A percentile compares a stretch with the other conserved stretches of the same genome.
phyloP scores from a whole-genome alignment of 1,140 invertebrate genomes.

The Diorhabda elongata region DNA sequence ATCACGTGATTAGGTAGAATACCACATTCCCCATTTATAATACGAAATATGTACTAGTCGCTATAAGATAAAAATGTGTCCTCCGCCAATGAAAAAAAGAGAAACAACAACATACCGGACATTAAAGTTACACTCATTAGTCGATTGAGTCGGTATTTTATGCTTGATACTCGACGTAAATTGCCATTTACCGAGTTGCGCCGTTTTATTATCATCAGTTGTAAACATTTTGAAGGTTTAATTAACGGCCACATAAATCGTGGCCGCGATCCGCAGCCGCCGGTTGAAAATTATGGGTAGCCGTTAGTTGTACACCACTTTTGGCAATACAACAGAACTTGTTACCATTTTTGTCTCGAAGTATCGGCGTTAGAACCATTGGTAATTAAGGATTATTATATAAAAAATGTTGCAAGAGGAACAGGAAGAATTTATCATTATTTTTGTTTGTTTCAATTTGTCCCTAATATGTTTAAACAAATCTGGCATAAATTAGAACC shows the following conservation, averaged over 20 bases:
- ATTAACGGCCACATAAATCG: constrained; percentile 32
- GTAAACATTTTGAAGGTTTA: constrained; percentile 32
- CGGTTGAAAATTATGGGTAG: constrained; percentile 11
- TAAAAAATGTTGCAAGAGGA: too few relatives aligned
- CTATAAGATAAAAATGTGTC: neutral
- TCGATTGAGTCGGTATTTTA: constrained; percentile 16
- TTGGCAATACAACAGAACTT: neutral
- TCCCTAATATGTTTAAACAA: too few relatives aligned
- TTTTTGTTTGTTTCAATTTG: too few relatives aligned
- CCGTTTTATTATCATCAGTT: constrained; percentile 25
- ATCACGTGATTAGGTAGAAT: too few relatives aligned
- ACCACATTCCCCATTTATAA: too few relatives aligned
- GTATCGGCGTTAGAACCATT: too few relatives aligned
- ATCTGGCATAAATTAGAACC: too few relatives aligned
- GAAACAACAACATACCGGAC: constrained; percentile 2
- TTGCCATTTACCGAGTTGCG: constrained; percentile 19
- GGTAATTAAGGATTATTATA: too few relatives aligned
- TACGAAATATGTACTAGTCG: too few relatives aligned
- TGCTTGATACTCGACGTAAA: constrained; percentile 21
- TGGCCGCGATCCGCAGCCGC: neutral
- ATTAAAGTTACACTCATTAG: constrained; percentile 21
- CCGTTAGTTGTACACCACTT: neutral
- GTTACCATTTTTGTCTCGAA: too few relatives aligned
- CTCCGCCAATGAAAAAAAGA: neutral
- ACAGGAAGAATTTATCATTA: too few relatives aligned